phyloP scores from a whole-genome alignment of 2,797 vertebrate genomes.

The Picus viridis region DNA sequence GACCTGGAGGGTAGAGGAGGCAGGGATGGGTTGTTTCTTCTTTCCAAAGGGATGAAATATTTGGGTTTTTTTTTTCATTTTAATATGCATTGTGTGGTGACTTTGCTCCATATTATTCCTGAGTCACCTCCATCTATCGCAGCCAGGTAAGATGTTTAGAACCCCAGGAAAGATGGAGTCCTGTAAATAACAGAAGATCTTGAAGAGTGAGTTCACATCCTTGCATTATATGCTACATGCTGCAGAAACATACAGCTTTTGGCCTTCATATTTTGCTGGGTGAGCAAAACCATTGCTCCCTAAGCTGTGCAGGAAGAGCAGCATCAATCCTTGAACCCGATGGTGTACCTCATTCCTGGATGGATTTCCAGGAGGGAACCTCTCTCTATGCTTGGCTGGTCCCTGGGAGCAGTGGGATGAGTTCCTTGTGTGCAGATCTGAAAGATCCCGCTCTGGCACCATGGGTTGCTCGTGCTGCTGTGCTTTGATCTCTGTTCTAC shows the following conservation, averaged over 20 bases:
- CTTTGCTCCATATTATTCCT: neutral
- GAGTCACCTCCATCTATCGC: neutral
- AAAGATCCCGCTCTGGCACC: neutral
- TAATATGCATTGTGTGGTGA: neutral
- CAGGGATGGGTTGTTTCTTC: neutral
- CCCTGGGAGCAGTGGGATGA: neutral
- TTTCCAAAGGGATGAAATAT: neutral
- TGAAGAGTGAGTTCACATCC: neutral
- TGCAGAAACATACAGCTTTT: neutral
- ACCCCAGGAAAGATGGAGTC: neutral
- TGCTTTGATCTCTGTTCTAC: neutral
- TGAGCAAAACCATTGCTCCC: neutral
- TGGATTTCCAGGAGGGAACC: neutral
- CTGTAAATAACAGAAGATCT: neutral
- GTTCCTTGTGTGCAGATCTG: neutral
- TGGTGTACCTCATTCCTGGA: neutral
- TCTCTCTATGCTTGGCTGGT: neutral
- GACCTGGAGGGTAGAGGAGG: neutral
- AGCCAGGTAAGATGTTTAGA: neutral
- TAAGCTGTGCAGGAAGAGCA: neutral
- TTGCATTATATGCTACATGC: accelerated
- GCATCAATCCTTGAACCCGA: neutral
- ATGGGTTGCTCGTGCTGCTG: neutral
- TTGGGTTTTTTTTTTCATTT: neutral
- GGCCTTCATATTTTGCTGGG: neutral